A percentile compares a stretch with the other conserved stretches of the same genome.
These are phyloP conservation scores for Pimephales promelas DNA, from an alignment of 2,113 vertebrate genomes.

Conservation along the genomic window DNA sequence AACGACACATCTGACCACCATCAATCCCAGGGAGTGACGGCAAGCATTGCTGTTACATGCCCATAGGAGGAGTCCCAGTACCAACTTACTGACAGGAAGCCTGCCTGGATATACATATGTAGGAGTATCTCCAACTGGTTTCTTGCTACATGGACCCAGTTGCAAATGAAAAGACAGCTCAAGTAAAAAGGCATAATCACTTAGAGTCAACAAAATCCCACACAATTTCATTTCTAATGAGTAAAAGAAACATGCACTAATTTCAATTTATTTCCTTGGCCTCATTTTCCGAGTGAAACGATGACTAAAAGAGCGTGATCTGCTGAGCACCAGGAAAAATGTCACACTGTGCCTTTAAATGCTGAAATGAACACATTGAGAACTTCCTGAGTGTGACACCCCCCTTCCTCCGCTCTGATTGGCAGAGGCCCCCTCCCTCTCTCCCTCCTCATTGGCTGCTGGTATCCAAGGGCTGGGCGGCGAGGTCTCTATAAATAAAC, in stretches of 20 bases:
- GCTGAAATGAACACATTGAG: conserved; percentile 68
- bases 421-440: conserved; percentile 69
- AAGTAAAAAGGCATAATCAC: not conserved
- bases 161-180: not conserved
- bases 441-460: conserved; percentile 76
- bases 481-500: conserved; percentile 85
- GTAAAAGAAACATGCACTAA: not conserved
- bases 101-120: conserved; percentile 24
- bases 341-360: conserved; percentile 75
- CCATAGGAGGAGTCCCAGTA: conserved; percentile 42
- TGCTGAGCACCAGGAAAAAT: conserved; percentile 71
- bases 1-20: conserved; percentile 50
- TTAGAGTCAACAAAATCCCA: not conserved
- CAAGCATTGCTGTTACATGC: conserved; percentile 25
- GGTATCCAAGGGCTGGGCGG: conserved; percentile 85
- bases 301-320: conserved; percentile 56
- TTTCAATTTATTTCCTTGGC: not conserved
- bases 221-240: not conserved
- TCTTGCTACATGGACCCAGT: not conserved
- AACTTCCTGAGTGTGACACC: conserved; percentile 78
- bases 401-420: conserved; percentile 69
- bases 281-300: conserved; percentile 40
- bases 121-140: conserved; percentile 33
- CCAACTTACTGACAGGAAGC: conserved; percentile 10
- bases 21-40: conserved; percentile 41